A percentile compares a stretch with the other conserved stretches of the same genome.
These are phyloP conservation scores for Alentia gelatinosa DNA, from an alignment of 2,888 invertebrate genomes.

Conservation along the genomic window DNA sequence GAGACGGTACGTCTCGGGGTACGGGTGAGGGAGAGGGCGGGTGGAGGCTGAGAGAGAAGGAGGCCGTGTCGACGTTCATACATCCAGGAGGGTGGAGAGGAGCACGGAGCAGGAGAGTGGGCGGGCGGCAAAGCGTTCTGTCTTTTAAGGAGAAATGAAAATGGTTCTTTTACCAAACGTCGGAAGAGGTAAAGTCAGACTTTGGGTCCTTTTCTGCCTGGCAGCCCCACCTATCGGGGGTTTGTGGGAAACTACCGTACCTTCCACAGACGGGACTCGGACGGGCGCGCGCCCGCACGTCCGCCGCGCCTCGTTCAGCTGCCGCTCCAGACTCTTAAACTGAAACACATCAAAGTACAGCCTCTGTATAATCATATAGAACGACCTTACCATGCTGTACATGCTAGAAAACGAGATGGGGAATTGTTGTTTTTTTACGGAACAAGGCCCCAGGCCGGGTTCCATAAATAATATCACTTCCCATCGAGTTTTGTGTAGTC, in stretches of 20 bases:
- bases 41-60: too few relatives aligned
- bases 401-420: too few relatives aligned
- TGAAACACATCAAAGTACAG: slow-evolving; percentile 75
- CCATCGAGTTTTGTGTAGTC: too few relatives aligned
- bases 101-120: not conserved
- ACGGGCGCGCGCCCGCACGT: slow-evolving; percentile 67
- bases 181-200: slow-evolving; percentile 3
- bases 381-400: too few relatives aligned
- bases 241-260: slow-evolving; percentile 56
- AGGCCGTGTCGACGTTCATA: not conserved
- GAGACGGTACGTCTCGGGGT: too few relatives aligned
- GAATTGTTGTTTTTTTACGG: too few relatives aligned
- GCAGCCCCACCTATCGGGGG: not conserved
- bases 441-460: too few relatives aligned
- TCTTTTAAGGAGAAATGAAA: not conserved
- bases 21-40: too few relatives aligned
- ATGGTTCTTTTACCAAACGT: slow-evolving; percentile 37
- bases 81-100: not conserved
- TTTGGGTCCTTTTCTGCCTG: slow-evolving; percentile 40
- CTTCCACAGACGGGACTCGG: slow-evolving; percentile 62
- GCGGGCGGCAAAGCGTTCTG: not conserved
- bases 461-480: too few relatives aligned
- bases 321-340: slow-evolving; percentile 82
- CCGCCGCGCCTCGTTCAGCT: slow-evolving; percentile 75
- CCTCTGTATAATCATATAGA: too few relatives aligned